Conservation (phyloP, 2,797 vertebrate genomes). For the Periophthalmus magnuspinnatus region DNA sequence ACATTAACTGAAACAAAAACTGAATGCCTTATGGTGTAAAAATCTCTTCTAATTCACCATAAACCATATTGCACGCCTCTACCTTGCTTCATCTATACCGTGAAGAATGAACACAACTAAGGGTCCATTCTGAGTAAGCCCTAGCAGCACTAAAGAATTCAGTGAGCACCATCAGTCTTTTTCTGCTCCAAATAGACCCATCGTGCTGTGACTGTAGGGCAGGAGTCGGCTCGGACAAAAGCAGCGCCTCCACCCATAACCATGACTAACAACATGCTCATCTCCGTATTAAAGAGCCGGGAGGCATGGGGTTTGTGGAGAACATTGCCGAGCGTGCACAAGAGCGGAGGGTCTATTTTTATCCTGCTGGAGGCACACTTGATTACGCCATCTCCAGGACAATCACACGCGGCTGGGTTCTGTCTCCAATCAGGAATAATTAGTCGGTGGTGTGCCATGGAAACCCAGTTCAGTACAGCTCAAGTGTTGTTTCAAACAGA, state of each 20-base stretch:
- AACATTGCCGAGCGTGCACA: constrained; percentile 28
- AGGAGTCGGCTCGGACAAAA: constrained; percentile 24
- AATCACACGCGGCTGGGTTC: constrained; percentile 55
- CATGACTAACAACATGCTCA: constrained; percentile 21
- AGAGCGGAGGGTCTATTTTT: constrained; percentile 51
- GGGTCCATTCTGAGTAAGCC: neutral
- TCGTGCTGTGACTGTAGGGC: constrained; percentile 28
- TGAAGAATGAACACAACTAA: neutral
- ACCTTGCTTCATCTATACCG: neutral
- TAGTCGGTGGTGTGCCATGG: constrained; percentile 40
- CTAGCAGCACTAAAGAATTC: neutral
- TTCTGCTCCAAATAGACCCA: constrained; percentile 26
- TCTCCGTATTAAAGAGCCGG: constrained; percentile 34
- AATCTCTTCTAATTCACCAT: neutral
- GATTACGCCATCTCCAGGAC: constrained; percentile 50
- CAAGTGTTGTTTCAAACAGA: neutral
- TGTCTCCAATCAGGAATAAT: constrained; percentile 59
- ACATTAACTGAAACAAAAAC: too few species aligned
- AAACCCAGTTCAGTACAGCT: neutral
- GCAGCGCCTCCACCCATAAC: constrained; percentile 22
- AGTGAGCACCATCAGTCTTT: neutral
- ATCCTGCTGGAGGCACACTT: constrained; percentile 31
- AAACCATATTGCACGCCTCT: neutral
- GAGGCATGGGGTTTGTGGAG: constrained; percentile 15
- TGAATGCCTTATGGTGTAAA: neutral